Percentiles rank a stretch among this genome's conserved stretches.
phyloP scores from a whole-genome alignment of 2,797 vertebrate genomes.

The Enteromius afrohamiltoni region DNA sequence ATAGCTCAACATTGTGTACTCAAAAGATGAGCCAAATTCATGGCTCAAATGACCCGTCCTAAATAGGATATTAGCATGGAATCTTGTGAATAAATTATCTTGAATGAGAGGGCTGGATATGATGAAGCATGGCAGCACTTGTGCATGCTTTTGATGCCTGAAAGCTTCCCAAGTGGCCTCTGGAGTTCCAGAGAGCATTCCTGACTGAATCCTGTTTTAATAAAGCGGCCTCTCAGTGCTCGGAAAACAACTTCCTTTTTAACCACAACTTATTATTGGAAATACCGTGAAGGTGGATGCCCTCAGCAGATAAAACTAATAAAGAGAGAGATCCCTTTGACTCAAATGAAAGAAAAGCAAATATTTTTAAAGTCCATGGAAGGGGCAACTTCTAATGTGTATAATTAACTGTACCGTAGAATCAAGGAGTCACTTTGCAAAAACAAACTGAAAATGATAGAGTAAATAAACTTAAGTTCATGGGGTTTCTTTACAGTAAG shows the following conservation, averaged over 20 bases:
- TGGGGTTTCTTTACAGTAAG: background rate
- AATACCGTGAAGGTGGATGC: constrained; percentile 12
- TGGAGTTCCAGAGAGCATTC: constrained; percentile 43
- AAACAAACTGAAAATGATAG: constrained; percentile 12
- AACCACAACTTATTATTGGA: constrained; percentile 39
- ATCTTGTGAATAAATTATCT: background rate
- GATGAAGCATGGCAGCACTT: constrained; percentile 14
- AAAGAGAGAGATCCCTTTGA: constrained; percentile 20
- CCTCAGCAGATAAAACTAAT: constrained; percentile 33
- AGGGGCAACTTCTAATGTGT: background rate
- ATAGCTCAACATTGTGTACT: background rate
- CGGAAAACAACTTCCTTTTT: constrained; percentile 12
- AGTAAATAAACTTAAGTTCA: background rate
- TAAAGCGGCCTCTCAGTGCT: constrained; percentile 29
- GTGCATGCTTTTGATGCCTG: constrained; percentile 10
- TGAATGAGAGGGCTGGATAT: background rate
- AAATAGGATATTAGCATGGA: background rate
- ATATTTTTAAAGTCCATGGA: constrained; percentile 14
- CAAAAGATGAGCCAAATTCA: background rate
- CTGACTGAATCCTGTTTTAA: constrained; percentile 44
- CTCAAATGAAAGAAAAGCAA: constrained; percentile 20
- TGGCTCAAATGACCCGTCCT: background rate
- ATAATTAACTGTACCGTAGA: background rate
- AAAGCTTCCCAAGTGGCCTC: constrained; percentile 17
- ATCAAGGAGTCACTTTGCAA: constrained; percentile 28